Evolutionary conservation across 2,113 vertebrate genomes (phyloP), one percentile per base, ranked within the genome.

Genomic region (Heterocephalus glaber): DNA sequence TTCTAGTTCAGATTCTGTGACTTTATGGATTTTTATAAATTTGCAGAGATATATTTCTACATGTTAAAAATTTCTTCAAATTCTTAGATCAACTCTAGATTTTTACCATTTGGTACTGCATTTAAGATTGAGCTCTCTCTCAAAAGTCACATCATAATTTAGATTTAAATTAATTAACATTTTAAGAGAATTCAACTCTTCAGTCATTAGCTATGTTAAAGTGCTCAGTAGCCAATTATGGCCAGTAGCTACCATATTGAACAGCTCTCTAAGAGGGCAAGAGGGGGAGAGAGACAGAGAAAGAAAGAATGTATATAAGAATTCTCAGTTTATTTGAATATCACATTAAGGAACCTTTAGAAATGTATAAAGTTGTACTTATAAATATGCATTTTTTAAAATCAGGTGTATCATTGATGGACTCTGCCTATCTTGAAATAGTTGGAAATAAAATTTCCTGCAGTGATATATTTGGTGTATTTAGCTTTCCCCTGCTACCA

Each of bases 361-460:
- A 89, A 38, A 92, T 93, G 44, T 81, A 30, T 95, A 83, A 97
- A 94, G 30, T 44, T 61, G 14, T 82, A 58, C 58, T 60, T 95
- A 54, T 80, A 88, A 89, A 92, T 88, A 86, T 28, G 49, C 70
- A 95, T 77, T 35, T 91, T 91, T 77, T 24, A 89, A 74, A 90
- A 28, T 16, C 47, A 33, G 5, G 22, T 60, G 41, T 66, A n/a
- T 66, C 94, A 79, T 16, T 68, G 72, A 82, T 86, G 24, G 52
- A 58, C 14, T 70, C 81, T 70, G 58, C 30, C 77, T 14, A 88
- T 82, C 63, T 74, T 92, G 65, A 85, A 94, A 85, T 94, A 90
- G 81, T 95, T 88, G 63, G 77, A 91, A 95, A 65, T 22, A 63
- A 49, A 49, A 96, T 94, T 91, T 96, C n/a, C 61, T 92, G 22